phyloP scores from a whole-genome alignment of 2,797 vertebrate species.

The Hoplostethus atlanticus region DNA sequence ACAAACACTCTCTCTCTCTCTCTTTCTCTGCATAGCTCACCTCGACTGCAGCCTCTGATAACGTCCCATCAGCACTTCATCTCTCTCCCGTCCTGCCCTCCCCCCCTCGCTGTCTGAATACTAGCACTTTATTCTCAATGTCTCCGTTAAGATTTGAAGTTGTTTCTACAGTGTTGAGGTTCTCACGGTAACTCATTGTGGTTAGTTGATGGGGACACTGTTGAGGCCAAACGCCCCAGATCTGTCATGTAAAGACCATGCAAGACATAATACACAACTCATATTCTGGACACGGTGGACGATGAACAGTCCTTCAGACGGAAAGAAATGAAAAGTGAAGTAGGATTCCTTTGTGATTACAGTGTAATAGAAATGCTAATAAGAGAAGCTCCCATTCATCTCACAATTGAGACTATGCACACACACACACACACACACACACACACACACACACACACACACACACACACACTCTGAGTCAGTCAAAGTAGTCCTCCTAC shows the following conservation, averaged over 20 bases:
- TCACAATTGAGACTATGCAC: conserved; percentile 22
- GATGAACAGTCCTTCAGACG: not conserved
- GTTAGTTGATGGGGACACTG: conserved; percentile 6
- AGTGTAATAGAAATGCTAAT: conserved; percentile 4
- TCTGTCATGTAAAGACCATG: conserved; percentile 38
- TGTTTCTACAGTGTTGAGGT: conserved; percentile 26
- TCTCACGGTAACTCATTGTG: conserved; percentile 42
- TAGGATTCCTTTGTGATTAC: not conserved
- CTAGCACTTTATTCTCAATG: conserved; percentile 9
- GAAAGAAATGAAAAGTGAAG: not conserved
- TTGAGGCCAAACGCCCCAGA: conserved; percentile 36
- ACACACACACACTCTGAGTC: conserved; percentile 4
- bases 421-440: conserved; percentile 15
- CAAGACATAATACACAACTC: not conserved
- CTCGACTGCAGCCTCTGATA: conserved; percentile 71
- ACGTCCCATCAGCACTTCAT: conserved; percentile 77
- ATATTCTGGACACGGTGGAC: conserved; percentile 26
- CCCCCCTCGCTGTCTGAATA: conserved; percentile 60
- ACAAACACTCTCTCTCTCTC: conserved; percentile 67
- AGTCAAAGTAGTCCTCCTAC: not conserved
- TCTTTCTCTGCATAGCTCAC: conserved; percentile 69
- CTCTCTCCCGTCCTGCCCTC: conserved; percentile 57
- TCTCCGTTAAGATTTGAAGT: conserved; percentile 11
- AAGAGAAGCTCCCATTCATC: not conserved
- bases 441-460: conserved; percentile 37